These are phyloP conservation scores for Taenaris catops DNA, from an alignment of 2,888 invertebrate species.

Conservation along the genomic window DNA sequence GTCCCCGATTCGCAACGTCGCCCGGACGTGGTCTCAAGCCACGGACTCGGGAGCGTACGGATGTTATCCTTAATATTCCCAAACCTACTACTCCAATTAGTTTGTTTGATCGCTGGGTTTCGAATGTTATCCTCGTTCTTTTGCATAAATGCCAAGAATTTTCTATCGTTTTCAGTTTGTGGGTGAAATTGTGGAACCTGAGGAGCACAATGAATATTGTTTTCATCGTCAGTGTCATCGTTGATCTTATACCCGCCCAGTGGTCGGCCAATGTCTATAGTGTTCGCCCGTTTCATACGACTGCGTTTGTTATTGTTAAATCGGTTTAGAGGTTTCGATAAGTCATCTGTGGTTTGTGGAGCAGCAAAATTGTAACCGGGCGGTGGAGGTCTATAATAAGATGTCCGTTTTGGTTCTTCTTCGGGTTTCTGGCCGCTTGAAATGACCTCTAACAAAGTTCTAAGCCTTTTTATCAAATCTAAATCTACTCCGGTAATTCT, in stretches of 20 bases:
- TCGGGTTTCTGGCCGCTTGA: constrained; percentile 32
- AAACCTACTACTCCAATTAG: constrained; percentile 91
- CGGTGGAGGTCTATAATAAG: constrained; percentile 57
- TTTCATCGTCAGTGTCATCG: constrained; percentile 63
- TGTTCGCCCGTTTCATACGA: constrained; percentile 93
- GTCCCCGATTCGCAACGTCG: too few relatives aligned
- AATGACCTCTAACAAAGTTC: too few relatives aligned
- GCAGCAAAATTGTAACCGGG: constrained; percentile 67
- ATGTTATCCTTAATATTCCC: constrained; percentile 91
- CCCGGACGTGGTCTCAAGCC: too few relatives aligned
- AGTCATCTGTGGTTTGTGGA: constrained; percentile 47
- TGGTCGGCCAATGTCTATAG: constrained; percentile 91
- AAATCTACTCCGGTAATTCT: too few relatives aligned
- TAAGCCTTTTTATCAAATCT: too few relatives aligned
- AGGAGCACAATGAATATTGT: constrained; percentile 38
- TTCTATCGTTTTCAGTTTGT: constrained; percentile 91
- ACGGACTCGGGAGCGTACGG: too few relatives aligned
- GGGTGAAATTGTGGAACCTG: constrained; percentile 86
- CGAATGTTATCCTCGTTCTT: constrained; percentile 77
- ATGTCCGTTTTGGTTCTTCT: constrained; percentile 42
- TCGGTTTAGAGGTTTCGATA: constrained; percentile 54
- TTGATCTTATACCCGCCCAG: constrained; percentile 76
- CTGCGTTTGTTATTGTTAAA: constrained; percentile 83
- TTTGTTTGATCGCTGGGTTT: constrained; percentile 37
- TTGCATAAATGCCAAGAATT: constrained; percentile 90